phyloP scores from a whole-genome alignment of 2,888 invertebrate species.

The Lasioglossum morio region DNA sequence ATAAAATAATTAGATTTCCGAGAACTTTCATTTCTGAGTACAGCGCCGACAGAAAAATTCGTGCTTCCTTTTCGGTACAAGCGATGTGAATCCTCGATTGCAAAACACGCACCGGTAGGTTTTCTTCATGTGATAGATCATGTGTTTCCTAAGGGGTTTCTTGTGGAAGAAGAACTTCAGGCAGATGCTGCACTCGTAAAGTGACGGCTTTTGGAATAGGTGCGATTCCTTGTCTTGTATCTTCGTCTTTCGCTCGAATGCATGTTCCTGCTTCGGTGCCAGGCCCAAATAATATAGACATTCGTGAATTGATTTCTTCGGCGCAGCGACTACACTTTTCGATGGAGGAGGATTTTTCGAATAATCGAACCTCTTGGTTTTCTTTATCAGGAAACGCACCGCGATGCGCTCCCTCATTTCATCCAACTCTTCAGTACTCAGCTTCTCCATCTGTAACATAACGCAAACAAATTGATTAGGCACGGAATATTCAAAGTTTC shows the following conservation, averaged over 20 bases:
- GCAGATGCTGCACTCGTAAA: conserved; percentile 46
- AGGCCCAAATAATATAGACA: conserved; percentile 41
- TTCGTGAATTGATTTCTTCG: background rate
- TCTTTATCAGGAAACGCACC: conserved; percentile 42
- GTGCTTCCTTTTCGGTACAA: conserved; percentile 22
- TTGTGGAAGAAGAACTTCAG: conserved; percentile 46
- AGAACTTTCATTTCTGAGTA: no score
- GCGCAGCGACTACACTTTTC: background rate
- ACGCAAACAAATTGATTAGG: background rate
- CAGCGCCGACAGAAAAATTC: background rate
- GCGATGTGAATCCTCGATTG: conserved; percentile 8
- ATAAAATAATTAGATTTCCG: background rate
- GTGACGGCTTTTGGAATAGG: conserved; percentile 23
- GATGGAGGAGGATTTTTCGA: background rate
- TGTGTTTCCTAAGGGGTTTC: conserved; percentile 21
- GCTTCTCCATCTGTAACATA: background rate
- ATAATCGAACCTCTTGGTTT: conserved; percentile 36
- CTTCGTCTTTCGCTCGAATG: background rate
- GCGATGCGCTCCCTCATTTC: conserved; percentile 15
- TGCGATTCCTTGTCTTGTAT: background rate
- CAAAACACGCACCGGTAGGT: conserved; percentile 30
- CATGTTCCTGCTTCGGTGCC: background rate
- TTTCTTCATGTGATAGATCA: conserved; percentile 38
- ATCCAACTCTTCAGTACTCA: fast-evolving
- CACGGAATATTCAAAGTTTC: background rate